These are phyloP conservation scores for Adineta ricciae DNA, from an alignment of 2,888 invertebrate genomes.

Conservation along the genomic window DNA sequence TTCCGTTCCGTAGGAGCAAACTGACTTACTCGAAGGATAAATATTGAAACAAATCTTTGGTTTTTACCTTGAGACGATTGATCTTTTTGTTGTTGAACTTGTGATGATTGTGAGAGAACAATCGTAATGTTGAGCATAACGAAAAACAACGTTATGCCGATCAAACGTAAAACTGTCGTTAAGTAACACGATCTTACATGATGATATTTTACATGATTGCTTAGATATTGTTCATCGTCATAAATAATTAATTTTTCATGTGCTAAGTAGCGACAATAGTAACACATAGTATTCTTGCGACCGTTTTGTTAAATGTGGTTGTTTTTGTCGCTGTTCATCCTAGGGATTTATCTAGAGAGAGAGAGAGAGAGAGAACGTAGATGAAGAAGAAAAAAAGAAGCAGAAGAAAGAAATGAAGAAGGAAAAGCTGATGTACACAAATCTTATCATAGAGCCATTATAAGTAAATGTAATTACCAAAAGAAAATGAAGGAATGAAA, in stretches of 20 bases:
- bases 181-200: background rate
- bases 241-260: background rate
- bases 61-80: background rate
- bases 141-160: background rate
- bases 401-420: background rate
- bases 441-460: background rate
- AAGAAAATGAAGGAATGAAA: background rate
- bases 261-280: background rate
- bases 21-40: background rate
- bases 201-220: background rate
- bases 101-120: background rate
- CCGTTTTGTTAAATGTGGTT: background rate
- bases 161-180: background rate
- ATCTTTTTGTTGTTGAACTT: background rate
- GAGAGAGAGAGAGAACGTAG: background rate
- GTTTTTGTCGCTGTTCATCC: background rate
- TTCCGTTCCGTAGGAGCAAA: background rate
- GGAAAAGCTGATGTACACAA: background rate
- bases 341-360: background rate
- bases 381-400: no score
- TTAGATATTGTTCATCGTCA: background rate
- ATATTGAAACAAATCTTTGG: background rate
- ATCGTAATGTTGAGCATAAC: background rate
- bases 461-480: background rate
- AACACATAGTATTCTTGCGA: background rate